These are phyloP conservation scores for Carcharodon carcharias DNA, from an alignment of 2,797 vertebrate genomes.

Conservation along the genomic window DNA sequence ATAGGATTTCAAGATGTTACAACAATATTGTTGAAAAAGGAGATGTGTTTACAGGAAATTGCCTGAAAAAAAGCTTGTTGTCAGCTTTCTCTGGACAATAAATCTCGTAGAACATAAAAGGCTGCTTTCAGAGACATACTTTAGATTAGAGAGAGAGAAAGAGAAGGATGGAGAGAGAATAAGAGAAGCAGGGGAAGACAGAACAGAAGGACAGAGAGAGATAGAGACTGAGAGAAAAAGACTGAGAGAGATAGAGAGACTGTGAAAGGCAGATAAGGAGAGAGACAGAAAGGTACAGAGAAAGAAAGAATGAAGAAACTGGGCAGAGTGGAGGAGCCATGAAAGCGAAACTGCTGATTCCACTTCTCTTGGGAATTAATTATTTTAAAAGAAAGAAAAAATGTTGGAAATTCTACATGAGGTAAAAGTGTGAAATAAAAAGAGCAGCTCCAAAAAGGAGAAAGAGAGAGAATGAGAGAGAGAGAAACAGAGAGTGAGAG, in stretches of 20 bases:
- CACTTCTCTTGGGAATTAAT: neutral
- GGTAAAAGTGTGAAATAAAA: neutral
- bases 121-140: neutral
- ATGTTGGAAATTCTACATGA: neutral
- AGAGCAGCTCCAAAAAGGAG: neutral
- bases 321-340: neutral
- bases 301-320: neutral
- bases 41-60: neutral
- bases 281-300: constrained; percentile 34
- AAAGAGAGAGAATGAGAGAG: neutral
- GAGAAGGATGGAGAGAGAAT: neutral
- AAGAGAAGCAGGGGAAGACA: neutral
- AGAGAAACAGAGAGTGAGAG: neutral
- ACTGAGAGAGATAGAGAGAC: constrained; percentile 40
- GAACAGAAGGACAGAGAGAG: neutral
- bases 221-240: neutral
- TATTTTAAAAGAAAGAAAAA: neutral
- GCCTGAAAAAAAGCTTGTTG: neutral
- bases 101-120: neutral
- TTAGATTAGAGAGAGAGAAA: neutral
- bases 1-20: neutral
- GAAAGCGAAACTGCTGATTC: neutral
- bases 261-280: constrained; percentile 38
- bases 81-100: neutral
- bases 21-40: neutral